Evolutionary conservation across 2,888 invertebrate genomes (phyloP), one percentile per base, ranked within the genome.

Genomic region (Cryptophagus acutangulus): DNA sequence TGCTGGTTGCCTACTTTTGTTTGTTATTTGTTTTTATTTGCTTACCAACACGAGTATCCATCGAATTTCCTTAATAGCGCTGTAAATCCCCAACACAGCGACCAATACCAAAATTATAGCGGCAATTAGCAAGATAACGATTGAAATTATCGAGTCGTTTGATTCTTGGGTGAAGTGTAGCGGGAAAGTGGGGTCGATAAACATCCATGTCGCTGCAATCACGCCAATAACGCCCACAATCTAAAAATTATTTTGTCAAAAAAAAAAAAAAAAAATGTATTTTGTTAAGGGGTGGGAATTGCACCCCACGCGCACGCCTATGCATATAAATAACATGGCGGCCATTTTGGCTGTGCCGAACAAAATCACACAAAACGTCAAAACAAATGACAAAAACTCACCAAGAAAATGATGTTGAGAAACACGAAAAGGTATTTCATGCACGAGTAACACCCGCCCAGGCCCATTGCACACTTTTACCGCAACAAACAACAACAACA

Each of bases 81-180:
- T 90, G 62, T 83, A 86, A 60, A 89, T 89, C 37, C 90, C 91
- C 31, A 90, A 74, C 66, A 87, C 83, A 10, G 87, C 84, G 16
- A 87, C 80, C 28, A 87, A 65, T 43, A 86, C 75, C 66, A 89
- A 79, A 36, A 87, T 69, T 25, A 78, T 69, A 3, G 89, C 89
- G 40, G 82, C 79, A 16, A 75, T 77, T 44, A 90, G 73, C 45
- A 89, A 74, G 38, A 88, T 76, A 59, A 84, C 84, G 13, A 84
- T 75, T 9, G 83, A 84, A 31, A 81, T 78, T 61, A 81, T 75
- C 58, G 79, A 81, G 58, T 78, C 75, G 41, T 72, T 71, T 49
- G 77, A 72, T 54, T 79, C 75, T 52, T 80, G 81, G 26, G 80
- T 75, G 67, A 83, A 75, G 25, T 83, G 79, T 36, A 87, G 74